Conservation (phyloP, 2,888 invertebrate species). For the Philaethria dido region DNA sequence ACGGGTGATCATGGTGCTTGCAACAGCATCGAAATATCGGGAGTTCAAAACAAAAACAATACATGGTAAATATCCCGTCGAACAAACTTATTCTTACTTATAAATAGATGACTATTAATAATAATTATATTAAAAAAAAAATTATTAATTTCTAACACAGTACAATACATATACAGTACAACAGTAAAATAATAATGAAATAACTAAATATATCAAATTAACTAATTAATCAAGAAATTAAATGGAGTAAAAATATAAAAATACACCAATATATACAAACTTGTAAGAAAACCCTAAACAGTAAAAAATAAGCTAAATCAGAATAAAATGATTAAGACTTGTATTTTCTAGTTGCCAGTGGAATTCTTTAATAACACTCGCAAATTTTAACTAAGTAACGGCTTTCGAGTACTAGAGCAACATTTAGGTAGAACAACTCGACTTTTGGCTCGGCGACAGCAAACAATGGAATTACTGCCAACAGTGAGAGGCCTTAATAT, state of each 20-base stretch:
- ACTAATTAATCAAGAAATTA: no score
- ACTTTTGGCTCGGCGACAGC: slow-evolving; percentile 49
- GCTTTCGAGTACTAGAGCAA: slow-evolving; percentile 36
- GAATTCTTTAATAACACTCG: slow-evolving; percentile 32
- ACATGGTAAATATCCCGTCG: no score
- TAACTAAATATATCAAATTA: no score
- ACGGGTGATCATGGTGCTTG: no score
- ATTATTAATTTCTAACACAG: no score
- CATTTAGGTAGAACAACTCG: slow-evolving; percentile 41
- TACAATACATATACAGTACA: no score
- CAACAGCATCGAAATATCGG: no score
- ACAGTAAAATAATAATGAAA: no score
- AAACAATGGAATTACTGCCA: slow-evolving; percentile 43
- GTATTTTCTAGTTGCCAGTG: slow-evolving; percentile 8
- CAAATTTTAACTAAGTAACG: slow-evolving; percentile 35
- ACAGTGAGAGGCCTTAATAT: slow-evolving; percentile 34
- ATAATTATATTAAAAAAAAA: no score
- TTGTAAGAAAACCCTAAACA: background rate
- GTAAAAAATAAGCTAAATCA: background rate
- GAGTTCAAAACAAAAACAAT: no score
- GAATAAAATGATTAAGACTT: slow-evolving; percentile 5
- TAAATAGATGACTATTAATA: no score
- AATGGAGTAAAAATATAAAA: background rate
- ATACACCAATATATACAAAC: background rate
- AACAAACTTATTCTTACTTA: no score